Conservation (phyloP, 2,888 invertebrate genomes). For the Archaeoteleia sp. region DNA sequence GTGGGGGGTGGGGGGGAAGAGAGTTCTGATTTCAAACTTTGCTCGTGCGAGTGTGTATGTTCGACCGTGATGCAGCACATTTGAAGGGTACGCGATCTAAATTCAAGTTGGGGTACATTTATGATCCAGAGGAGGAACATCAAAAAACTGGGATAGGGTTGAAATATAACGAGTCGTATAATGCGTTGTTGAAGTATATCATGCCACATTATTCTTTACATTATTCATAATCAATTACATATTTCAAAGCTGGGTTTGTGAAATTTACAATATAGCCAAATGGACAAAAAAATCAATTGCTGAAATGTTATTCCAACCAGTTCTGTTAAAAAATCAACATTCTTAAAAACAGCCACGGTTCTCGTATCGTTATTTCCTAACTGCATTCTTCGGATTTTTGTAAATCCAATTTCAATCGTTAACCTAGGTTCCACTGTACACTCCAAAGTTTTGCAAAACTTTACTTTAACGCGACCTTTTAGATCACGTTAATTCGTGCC, state of each 20-base stretch:
- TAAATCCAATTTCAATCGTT: too few relatives aligned
- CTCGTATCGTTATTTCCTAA: too few relatives aligned
- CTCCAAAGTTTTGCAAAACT: too few relatives aligned
- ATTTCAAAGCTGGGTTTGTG: too few relatives aligned
- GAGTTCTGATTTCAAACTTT: constrained; percentile 52
- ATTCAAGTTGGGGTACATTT: constrained; percentile 51
- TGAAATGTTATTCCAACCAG: too few relatives aligned
- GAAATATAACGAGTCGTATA: constrained; percentile 37
- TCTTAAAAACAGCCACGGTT: too few relatives aligned
- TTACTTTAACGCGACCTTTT: too few relatives aligned
- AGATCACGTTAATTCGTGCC: too few relatives aligned
- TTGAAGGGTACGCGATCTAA: constrained; percentile 47
- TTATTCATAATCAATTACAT: constrained; percentile 43
- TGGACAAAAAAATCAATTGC: constrained; percentile 27
- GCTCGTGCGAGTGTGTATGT: constrained; percentile 25
- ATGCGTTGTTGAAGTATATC: constrained; percentile 44
- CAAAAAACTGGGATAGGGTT: constrained; percentile 22
- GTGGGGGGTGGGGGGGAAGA: constrained; percentile 30
- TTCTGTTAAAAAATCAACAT: too few relatives aligned
- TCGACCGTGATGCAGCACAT: constrained; percentile 14
- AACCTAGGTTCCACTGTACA: too few relatives aligned
- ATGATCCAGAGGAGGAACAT: constrained; percentile 23
- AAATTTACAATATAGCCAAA: constrained; percentile 41
- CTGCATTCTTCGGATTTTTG: too few relatives aligned
- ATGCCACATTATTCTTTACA: constrained; percentile 44